Conservation (phyloP, 2,888 invertebrate genomes). For the Bombyx huttoni region DNA sequence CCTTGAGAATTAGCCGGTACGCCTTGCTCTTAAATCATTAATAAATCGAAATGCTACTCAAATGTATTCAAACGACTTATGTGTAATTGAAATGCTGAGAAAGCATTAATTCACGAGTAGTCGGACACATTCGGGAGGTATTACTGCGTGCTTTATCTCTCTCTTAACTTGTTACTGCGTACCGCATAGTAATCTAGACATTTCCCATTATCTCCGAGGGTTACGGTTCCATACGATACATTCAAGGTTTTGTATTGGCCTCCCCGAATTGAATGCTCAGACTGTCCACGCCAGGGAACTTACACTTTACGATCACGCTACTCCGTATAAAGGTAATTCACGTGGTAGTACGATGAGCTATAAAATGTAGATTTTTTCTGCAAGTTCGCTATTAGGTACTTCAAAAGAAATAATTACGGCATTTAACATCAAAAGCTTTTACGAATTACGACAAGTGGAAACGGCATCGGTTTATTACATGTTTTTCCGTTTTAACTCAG, state of each 20-base stretch:
- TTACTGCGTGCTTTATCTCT: constrained; percentile 55
- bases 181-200: constrained; percentile 33
- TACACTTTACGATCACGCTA: background rate
- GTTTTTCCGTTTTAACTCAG: constrained; percentile 21
- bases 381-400: constrained; percentile 8
- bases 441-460: constrained; percentile 23
- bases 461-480: constrained; percentile 22
- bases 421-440: constrained; percentile 31
- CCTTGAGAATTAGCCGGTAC: background rate
- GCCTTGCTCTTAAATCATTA: background rate
- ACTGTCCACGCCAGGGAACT: constrained; percentile 2
- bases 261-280: constrained; percentile 9
- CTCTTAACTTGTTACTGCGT: constrained; percentile 37
- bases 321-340: background rate
- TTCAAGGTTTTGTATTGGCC: constrained; percentile 21
- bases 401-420: constrained; percentile 21
- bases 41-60: background rate
- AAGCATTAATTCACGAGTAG: constrained; percentile 9
- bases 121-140: constrained; percentile 35
- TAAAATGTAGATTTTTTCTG: constrained; percentile 2
- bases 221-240: constrained; percentile 13
- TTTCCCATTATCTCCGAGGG: constrained; percentile 25
- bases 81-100: constrained; percentile 8
- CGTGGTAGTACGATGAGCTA: background rate
- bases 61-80: background rate